Evolutionary conservation across 1,140 invertebrate species (phyloP).

Genomic region (Drosophila leontia): DNA sequence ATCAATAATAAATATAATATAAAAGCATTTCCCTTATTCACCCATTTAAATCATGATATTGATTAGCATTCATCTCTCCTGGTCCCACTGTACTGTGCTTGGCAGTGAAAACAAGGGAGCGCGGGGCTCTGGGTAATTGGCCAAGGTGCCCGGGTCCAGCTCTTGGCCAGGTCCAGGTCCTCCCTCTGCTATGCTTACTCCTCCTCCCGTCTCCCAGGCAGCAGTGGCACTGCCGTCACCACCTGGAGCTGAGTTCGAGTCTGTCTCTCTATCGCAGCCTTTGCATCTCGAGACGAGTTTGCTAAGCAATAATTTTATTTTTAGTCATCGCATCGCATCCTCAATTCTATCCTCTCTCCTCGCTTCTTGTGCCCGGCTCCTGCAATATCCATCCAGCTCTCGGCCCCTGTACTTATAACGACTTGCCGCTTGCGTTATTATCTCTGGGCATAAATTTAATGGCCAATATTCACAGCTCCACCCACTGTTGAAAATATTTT

Average conservation of each 20-base stretch:
- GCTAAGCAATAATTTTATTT: conserved; percentile 81
- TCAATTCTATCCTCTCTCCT: conserved; percentile 26
- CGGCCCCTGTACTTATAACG: conserved; percentile 65
- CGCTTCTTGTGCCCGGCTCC: conserved; percentile 3
- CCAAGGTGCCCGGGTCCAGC: conserved; percentile 48
- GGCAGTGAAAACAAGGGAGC: conserved; percentile 2
- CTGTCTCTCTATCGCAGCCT: conserved; percentile 61
- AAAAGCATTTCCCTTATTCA: neutral
- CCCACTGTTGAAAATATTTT: conserved; percentile 80
- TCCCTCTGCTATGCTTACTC: neutral
- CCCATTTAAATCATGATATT: neutral
- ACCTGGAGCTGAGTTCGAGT: conserved; percentile 33
- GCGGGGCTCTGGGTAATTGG: conserved; percentile 52
- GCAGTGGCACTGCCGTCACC: conserved; percentile 39
- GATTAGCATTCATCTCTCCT: neutral
- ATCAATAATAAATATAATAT: too few relatives aligned
- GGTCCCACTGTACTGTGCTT: conserved; percentile 22
- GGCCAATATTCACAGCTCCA: conserved; percentile 82
- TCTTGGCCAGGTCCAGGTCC: conserved; percentile 17
- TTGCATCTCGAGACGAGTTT: conserved; percentile 80
- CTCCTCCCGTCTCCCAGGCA: neutral
- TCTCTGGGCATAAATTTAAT: conserved; percentile 82
- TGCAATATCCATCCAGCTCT: conserved; percentile 33
- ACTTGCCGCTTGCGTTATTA: conserved; percentile 83
- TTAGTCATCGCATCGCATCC: conserved; percentile 67